A percentile compares a stretch with the other conserved stretches of the same genome.
These are phyloP conservation scores for Xenus cinereus DNA, from an alignment of 2,113 vertebrate genomes.

Conservation along the genomic window DNA sequence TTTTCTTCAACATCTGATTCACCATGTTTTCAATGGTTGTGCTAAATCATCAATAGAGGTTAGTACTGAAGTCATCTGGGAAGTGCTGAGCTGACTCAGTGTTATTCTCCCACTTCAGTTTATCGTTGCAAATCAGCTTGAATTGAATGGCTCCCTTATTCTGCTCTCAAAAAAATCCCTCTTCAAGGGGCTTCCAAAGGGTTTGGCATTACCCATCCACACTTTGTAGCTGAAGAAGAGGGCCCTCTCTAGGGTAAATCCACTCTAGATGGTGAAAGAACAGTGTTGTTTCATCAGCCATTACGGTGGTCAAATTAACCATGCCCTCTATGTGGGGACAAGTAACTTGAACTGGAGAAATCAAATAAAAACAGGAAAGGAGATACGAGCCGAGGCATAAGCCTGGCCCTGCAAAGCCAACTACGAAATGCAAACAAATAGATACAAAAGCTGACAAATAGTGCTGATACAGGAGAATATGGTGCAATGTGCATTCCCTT, in stretches of 20 bases:
- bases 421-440: not conserved
- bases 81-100: not conserved
- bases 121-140: not conserved
- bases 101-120: not conserved
- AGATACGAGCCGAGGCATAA: not conserved
- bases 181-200: not conserved
- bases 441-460: not conserved
- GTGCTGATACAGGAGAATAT: not conserved
- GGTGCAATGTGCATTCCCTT: not conserved
- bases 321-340: accelerated
- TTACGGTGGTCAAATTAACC: not conserved
- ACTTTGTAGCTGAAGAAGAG: accelerated
- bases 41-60: not conserved
- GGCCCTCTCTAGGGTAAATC: not conserved
- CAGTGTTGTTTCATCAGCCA: not conserved
- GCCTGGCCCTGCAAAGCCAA: not conserved
- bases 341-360: not conserved
- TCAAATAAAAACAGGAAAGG: not conserved
- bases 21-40: not conserved
- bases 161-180: not conserved
- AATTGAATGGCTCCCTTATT: not conserved
- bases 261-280: not conserved
- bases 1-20: not conserved
- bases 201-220: not conserved
- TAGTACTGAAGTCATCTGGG: not conserved